Conservation (phyloP, 1,140 invertebrate species). For the Drosophila arawakana region DNA sequence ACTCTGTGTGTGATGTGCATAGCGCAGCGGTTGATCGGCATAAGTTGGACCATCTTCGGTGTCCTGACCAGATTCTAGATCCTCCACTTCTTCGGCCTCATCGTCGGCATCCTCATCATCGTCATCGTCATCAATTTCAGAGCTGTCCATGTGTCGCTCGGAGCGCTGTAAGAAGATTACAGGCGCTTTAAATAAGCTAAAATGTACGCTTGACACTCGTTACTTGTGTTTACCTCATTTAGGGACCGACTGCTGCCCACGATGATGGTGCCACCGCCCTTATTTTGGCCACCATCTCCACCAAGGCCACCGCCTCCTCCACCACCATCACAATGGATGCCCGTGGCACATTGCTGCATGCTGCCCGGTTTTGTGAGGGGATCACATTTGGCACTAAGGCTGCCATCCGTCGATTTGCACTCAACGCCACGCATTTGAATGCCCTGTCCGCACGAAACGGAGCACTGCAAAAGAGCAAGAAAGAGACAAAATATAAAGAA, state of each 20-base stretch:
- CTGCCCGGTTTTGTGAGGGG: conserved; percentile 86
- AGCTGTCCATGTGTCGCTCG: conserved; percentile 69
- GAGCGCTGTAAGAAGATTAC: conserved; percentile 51
- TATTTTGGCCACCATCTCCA: conserved; percentile 34
- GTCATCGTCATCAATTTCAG: conserved; percentile 64
- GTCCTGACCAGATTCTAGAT: conserved; percentile 71
- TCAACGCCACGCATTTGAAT: conserved; percentile 93
- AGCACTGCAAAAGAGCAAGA: conserved; percentile 88
- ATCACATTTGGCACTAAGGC: conserved; percentile 85
- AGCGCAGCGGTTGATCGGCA: conserved; percentile 70
- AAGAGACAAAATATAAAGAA: background rate
- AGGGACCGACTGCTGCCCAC: conserved; percentile 74
- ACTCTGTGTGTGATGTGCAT: conserved; percentile 71
- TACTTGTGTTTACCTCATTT: conserved; percentile 59
- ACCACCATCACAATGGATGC: conserved; percentile 86
- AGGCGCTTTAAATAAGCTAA: background rate
- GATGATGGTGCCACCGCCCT: conserved; percentile 75
- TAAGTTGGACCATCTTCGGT: conserved; percentile 71
- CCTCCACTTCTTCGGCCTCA: conserved; percentile 66
- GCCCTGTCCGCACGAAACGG: conserved; percentile 93
- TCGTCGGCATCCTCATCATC: conserved; percentile 65
- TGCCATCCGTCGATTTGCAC: conserved; percentile 87
- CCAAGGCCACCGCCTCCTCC: conserved; percentile 11
- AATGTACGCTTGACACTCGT: background rate
- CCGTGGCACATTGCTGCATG: conserved; percentile 88